Evolutionary conservation across 2,888 invertebrate species (phyloP).

Genomic region (Dryadula phaetusa): DNA sequence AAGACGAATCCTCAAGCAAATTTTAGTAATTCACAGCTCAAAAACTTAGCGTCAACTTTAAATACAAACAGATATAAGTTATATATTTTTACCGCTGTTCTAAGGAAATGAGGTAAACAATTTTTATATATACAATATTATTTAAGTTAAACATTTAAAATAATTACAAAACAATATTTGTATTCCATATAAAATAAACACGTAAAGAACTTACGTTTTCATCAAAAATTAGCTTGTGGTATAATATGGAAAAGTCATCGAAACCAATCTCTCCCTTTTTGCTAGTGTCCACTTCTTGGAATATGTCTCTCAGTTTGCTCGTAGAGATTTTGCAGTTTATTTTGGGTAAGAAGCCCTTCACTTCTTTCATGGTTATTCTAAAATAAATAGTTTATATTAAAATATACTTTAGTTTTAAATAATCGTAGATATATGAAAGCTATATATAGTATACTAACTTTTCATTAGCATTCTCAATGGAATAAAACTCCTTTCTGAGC

Average conservation of each 20-base stretch:
- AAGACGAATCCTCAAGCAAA: too few species aligned
- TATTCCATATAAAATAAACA: not conserved
- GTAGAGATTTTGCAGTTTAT: slow-evolving; percentile 96
- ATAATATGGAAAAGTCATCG: slow-evolving; percentile 94
- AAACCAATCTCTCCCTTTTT: slow-evolving; percentile 93
- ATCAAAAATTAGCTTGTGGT: slow-evolving; percentile 93
- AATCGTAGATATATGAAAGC: not conserved
- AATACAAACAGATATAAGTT: too few species aligned
- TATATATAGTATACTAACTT: slow-evolving; percentile 85
- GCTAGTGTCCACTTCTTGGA: slow-evolving; percentile 93
- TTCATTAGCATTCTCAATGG: slow-evolving; percentile 91
- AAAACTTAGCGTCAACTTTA: too few species aligned
- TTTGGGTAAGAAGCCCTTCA: slow-evolving; percentile 94
- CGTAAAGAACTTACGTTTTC: slow-evolving; percentile 85
- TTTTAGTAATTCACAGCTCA: too few species aligned
- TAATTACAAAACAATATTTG: too few species aligned
- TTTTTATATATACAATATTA: too few species aligned
- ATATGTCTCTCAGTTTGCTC: slow-evolving; percentile 91
- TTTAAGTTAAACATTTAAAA: too few species aligned
- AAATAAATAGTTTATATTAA: not conserved
- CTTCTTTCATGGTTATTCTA: slow-evolving; percentile 93
- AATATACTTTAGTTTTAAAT: not conserved
- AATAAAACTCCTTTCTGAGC: slow-evolving; percentile 96
- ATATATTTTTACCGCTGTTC: too few species aligned
- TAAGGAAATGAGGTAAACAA: too few species aligned